A percentile compares a stretch with the other conserved stretches of the same genome.
Evolutionary conservation across 2,113 vertebrate species (phyloP).

Genomic region (Thalassarche chlororhynchos): DNA sequence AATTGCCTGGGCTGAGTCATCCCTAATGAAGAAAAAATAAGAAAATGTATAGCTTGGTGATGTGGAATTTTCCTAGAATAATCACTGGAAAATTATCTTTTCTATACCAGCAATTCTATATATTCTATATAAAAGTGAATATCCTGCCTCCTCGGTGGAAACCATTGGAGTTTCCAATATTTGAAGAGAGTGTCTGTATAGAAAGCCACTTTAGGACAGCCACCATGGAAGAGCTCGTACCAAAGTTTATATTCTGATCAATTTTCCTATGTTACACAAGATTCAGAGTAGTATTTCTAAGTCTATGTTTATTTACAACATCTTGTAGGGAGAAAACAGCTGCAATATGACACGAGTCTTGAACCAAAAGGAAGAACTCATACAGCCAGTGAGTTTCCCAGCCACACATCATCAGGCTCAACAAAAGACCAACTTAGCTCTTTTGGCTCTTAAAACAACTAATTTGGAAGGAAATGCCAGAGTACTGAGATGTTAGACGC

Average conservation of each 20-base stretch:
- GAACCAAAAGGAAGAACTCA: neutral
- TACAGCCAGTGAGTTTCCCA: neutral
- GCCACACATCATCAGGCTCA: neutral
- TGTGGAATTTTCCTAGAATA: neutral
- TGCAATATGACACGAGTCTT: neutral
- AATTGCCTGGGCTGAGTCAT: neutral
- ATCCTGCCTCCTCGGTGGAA: neutral
- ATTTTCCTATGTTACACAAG: neutral
- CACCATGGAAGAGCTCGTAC: neutral
- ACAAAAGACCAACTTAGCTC: constrained; percentile 13
- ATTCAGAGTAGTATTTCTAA: neutral
- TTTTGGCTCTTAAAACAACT: neutral
- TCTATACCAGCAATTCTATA: neutral
- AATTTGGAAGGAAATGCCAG: constrained; percentile 53
- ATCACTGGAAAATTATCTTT: neutral
- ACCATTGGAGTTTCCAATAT: neutral
- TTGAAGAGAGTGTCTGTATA: neutral
- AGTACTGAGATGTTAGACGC: constrained; percentile 18
- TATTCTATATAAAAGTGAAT: neutral
- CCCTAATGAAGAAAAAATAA: neutral
- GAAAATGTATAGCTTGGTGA: neutral
- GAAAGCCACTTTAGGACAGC: neutral
- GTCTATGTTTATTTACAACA: neutral
- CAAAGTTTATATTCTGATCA: neutral
- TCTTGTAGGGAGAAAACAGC: neutral